Evolutionary conservation across 1,140 invertebrate genomes (phyloP), one percentile per base, ranked within the genome.

Genomic region (Ips typographus): DNA sequence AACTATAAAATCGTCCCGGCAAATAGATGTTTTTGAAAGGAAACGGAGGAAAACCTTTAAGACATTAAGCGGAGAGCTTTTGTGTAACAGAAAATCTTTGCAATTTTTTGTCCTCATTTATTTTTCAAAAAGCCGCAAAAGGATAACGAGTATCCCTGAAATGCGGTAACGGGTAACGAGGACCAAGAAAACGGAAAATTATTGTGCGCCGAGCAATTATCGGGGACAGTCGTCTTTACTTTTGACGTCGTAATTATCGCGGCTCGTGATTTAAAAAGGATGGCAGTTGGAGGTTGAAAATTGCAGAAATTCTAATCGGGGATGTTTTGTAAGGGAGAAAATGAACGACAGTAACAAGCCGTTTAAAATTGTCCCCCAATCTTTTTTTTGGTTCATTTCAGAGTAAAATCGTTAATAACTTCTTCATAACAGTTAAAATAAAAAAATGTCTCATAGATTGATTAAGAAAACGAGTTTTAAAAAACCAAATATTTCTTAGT

Each of bases 21-120:
- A 47, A 47, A 47, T 47, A 47, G 44, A 22, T 47, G 44, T 4
- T 47, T 47, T 47, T 47, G 44, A 47, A 47, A 5, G 4, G 44
- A 47, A 22, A 22, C 22, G 22, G 22, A 22, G 22, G 44, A 47
- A 47, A 47, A n/a, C 4, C 44, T 47, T 47, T 47, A 47, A 47
- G 44, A 47, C 4, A 5, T 5, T 47, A 5, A 4, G 4, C 44
- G 44, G 22, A 22, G 22, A 22, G 22, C 44, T 49, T 49, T 8
- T 49, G 6, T 49, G 22, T 22, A 49, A 49, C 44, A 55, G 52
- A 36, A 66, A 66, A 66, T 58, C 53, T 44, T 57, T 66, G 40
- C 53, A 57, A 66, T 66, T 66, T 65, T 58, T 66, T 55, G 58
- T 66, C 64, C 64, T 66, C 64, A 66, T 66, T 66, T 66, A 66